A percentile compares a stretch with the other conserved stretches of the same genome.
phyloP scores from a whole-genome alignment of 2,113 vertebrate species.

The Hymenochirus boettgeri region DNA sequence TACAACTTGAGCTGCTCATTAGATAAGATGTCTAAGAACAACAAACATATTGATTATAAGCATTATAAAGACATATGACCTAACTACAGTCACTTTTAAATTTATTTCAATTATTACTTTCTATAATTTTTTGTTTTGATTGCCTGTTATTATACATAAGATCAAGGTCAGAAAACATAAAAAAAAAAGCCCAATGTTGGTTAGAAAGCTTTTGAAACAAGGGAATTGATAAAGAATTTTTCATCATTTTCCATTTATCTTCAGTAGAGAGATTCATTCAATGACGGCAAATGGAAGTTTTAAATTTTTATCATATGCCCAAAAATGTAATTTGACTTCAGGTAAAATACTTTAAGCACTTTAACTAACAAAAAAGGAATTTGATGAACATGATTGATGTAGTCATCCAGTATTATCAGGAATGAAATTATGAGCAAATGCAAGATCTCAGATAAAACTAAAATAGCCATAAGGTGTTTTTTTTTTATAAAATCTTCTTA shows the following conservation, averaged over 20 bases:
- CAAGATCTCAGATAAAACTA: background rate
- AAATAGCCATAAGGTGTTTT: no score
- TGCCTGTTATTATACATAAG: no score
- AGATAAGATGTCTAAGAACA: no score
- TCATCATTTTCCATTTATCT: background rate
- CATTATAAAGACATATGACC: no score
- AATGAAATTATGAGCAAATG: background rate
- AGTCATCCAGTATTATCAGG: background rate
- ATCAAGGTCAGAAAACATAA: background rate
- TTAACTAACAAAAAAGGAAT: background rate
- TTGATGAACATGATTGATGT: background rate
- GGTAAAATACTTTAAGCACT: background rate
- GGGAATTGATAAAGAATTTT: background rate
- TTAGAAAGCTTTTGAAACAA: background rate
- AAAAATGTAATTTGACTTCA: background rate
- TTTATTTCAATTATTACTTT: no score
- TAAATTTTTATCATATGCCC: background rate
- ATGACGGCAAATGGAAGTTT: background rate
- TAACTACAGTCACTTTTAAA: no score
- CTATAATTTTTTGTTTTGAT: no score
- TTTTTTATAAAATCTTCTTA: no score
- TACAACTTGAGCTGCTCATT: no score
- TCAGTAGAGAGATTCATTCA: background rate
- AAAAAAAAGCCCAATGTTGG: background rate
- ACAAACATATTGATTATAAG: no score